Percentiles rank a stretch among this genome's conserved stretches.
Evolutionary conservation across 2,113 vertebrate genomes (phyloP).

Genomic region (Rafetus swinhoei): DNA sequence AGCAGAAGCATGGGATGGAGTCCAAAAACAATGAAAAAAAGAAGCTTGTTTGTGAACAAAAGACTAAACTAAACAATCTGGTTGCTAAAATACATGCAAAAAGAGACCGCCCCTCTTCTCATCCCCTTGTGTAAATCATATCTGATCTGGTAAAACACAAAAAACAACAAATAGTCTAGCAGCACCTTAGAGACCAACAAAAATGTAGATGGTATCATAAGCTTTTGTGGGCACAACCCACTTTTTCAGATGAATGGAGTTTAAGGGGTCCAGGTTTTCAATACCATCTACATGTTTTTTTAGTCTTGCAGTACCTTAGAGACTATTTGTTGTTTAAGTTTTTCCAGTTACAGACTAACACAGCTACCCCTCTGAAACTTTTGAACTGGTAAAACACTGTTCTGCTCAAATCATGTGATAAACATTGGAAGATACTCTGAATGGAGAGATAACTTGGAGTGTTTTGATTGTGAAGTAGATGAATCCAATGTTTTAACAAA

Average conservation of each 20-base stretch:
- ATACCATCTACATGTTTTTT: too few species aligned
- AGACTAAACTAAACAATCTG: slow-evolving; percentile 71
- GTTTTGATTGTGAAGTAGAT: slow-evolving; percentile 28
- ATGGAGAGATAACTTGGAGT: slow-evolving; percentile 49
- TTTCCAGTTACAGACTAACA: too few species aligned
- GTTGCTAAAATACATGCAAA: slow-evolving; percentile 69
- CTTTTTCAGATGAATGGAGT: too few species aligned
- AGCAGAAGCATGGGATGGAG: slow-evolving; percentile 49
- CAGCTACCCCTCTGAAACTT: too few species aligned
- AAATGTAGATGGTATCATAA: too few species aligned
- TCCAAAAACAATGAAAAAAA: slow-evolving; percentile 69
- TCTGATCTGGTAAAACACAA: slow-evolving; percentile 38
- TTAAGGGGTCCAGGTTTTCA: too few species aligned
- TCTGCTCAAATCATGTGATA: slow-evolving; percentile 39
- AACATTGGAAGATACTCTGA: slow-evolving; percentile 59
- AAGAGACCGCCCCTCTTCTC: slow-evolving; percentile 15
- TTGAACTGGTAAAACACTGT: not conserved
- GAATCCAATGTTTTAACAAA: slow-evolving; percentile 63
- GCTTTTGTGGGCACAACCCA: too few species aligned
- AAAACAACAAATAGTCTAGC: too few species aligned
- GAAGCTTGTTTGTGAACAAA: slow-evolving; percentile 72
- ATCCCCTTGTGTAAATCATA: slow-evolving; percentile 52
- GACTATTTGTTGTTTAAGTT: too few species aligned
- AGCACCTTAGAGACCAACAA: too few species aligned
- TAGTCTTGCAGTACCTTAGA: too few species aligned